Base-by-base conservation (phyloP, 2,797 vertebrate genomes). In the Prunella strophiata region DNA sequence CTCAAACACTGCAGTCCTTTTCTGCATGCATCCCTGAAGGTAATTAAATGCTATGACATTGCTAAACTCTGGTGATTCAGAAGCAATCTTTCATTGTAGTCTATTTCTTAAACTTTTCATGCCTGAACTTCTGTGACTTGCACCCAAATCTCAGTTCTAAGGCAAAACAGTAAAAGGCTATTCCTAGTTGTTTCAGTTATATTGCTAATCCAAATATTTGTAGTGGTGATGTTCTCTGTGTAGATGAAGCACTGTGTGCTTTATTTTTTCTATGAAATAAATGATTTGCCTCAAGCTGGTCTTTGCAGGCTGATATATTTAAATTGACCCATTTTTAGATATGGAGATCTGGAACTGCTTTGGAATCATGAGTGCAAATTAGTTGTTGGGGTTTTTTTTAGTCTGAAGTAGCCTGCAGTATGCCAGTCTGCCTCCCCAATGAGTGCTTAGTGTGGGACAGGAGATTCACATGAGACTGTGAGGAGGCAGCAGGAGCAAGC, bases 271-370 rank as follows among this genome's bases (percentile, higher is more conserved):
- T 26, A 7, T 77, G 14, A 83, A 91, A 74, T 59, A 47, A 55
- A 79, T 71, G 1, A 23, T 80, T 89, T 66, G n/a, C 82, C 70
- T 92, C n/a, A 65, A 90, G 52, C 81, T 67, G 22, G 27, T 82
- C 67, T 85, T 88, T 86, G 51, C 36, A 55, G 40, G 54, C 55
- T 88, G 22, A 62, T 66, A 21, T 55, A 52, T 83, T 85, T 83
- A 91, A 96, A 61, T 26, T 47, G 58, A 88, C 38, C 83, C 50
- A 79, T 68, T 93, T 93, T 91, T 88, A 81, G 62, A 42, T 71
- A 32, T 0, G 29, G 72, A 73, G 51, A 91, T 43, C 47, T 91
- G 84, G 50, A 66, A 62, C 40, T 84, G 43, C 85, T 84, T 89
- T 83, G 51, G 20, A n/a, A 26, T 42, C 18, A 30, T 54, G 29